Evolutionary conservation across 23 tunicate species (phyloP).

Genomic region (Clavelina lepadiformis): DNA sequence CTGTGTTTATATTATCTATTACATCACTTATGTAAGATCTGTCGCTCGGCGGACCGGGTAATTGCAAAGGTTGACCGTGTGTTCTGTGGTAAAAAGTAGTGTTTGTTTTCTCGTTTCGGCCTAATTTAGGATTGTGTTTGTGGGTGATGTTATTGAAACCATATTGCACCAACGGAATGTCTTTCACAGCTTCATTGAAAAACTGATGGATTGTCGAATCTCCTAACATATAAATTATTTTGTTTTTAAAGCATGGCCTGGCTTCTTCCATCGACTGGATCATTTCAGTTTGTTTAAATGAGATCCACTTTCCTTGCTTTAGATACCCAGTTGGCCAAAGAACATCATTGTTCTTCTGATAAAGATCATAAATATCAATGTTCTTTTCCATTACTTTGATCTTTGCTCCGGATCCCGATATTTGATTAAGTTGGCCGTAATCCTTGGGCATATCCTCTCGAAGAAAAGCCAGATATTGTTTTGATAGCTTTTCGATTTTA

Average conservation of each 20-base stretch:
- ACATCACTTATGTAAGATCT: constrained; percentile 42
- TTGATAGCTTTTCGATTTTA: too few relatives aligned
- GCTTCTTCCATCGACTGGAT: neutral
- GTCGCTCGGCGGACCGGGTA: constrained; percentile 21
- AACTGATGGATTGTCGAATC: constrained; percentile 41
- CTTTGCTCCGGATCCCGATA: too few relatives aligned
- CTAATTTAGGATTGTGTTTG: constrained; percentile 12
- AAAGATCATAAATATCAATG: too few relatives aligned
- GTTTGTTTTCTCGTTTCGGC: constrained; percentile 5
- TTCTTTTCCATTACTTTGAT: too few relatives aligned
- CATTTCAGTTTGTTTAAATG: neutral
- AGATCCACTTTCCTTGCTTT: constrained; percentile 20
- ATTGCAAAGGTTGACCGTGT: constrained; percentile 46
- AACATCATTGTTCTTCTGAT: too few relatives aligned
- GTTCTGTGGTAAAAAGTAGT: constrained; percentile 31
- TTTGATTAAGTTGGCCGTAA: too few relatives aligned
- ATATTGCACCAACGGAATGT: neutral
- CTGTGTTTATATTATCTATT: constrained; percentile 17
- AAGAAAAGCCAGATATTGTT: too few relatives aligned
- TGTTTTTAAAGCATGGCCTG: constrained; percentile 14
- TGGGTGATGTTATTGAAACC: neutral
- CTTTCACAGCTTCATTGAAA: neutral
- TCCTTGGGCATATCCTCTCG: too few relatives aligned
- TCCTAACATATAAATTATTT: constrained; percentile 26
- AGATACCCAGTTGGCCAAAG: constrained; percentile 27